Conservation (phyloP, 2,113 vertebrate species). For the Bombycilla garrulus region DNA sequence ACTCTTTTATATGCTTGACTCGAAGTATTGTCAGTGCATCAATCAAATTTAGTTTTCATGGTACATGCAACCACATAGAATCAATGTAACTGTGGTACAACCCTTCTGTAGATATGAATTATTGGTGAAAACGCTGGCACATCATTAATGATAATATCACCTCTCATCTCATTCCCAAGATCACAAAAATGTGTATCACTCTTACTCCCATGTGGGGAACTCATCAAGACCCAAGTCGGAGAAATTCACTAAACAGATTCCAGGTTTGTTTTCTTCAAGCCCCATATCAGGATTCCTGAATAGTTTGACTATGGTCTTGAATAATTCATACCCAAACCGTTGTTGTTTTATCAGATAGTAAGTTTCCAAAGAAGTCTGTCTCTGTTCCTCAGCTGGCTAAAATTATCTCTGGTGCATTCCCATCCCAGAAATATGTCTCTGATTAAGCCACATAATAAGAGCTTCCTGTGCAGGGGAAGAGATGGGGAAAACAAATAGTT, state of each 20-base stretch:
- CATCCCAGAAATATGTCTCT: constrained; percentile 53
- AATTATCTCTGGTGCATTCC: constrained; percentile 38
- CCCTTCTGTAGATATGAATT: background rate
- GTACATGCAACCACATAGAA: background rate
- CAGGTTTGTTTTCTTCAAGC: constrained; percentile 27
- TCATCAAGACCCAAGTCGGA: background rate
- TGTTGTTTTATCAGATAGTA: constrained; percentile 60
- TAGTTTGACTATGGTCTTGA: constrained; percentile 40
- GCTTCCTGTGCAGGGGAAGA: constrained; percentile 43
- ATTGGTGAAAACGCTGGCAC: background rate
- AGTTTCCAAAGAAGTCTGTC: constrained; percentile 45
- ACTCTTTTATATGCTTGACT: background rate
- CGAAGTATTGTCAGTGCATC: background rate
- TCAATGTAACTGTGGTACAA: background rate
- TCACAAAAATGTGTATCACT: background rate
- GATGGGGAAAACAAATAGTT: constrained; percentile 29
- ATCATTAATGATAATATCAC: background rate
- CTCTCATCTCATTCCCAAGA: background rate
- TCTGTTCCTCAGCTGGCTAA: constrained; percentile 60
- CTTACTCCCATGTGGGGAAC: background rate
- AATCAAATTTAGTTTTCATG: background rate
- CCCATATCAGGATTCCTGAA: constrained; percentile 32
- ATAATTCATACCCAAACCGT: constrained; percentile 68
- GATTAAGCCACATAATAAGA: constrained; percentile 55
- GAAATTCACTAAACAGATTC: constrained; percentile 36